Conservation (phyloP, 1,140 invertebrate genomes). For the Zaprionus lachaisei region DNA sequence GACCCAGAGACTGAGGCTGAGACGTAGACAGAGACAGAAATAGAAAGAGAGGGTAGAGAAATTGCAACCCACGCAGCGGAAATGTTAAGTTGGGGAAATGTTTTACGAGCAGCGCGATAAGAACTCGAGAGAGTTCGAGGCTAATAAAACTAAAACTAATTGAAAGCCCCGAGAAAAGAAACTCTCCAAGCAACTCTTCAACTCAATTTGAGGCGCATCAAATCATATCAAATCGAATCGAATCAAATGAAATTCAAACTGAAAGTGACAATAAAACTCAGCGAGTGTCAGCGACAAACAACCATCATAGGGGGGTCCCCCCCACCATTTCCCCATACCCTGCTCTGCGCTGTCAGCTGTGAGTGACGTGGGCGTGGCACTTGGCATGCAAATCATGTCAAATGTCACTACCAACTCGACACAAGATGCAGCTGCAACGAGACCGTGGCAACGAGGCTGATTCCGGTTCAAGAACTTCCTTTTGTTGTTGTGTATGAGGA, state of each 20-base stretch:
- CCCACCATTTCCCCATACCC: constrained; percentile 9
- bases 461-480: constrained; percentile 42
- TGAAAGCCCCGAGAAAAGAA: constrained; percentile 12
- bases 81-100: constrained; percentile 18
- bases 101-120: constrained; percentile 39
- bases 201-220: constrained; percentile 6
- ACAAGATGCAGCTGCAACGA: constrained; percentile 59
- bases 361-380: constrained; percentile 76
- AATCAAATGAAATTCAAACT: constrained; percentile 57
- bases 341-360: constrained; percentile 39
- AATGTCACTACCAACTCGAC: constrained; percentile 68
- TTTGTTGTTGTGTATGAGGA: constrained; percentile 12
- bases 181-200: constrained; percentile 12
- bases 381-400: constrained; percentile 82
- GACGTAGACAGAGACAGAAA: not conserved
- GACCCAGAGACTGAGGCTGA: not conserved
- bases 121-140: constrained; percentile 24
- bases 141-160: constrained; percentile 52
- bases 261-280: constrained; percentile 81
- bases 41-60: no score
- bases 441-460: constrained; percentile 13
- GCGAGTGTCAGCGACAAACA: constrained; percentile 44
- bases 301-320: constrained; percentile 29
- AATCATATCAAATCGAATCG: constrained; percentile 20
- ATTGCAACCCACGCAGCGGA: constrained; percentile 39